These are phyloP conservation scores for Trachelipus rathkii DNA, from an alignment of 1,140 invertebrate genomes.

Conservation along the genomic window DNA sequence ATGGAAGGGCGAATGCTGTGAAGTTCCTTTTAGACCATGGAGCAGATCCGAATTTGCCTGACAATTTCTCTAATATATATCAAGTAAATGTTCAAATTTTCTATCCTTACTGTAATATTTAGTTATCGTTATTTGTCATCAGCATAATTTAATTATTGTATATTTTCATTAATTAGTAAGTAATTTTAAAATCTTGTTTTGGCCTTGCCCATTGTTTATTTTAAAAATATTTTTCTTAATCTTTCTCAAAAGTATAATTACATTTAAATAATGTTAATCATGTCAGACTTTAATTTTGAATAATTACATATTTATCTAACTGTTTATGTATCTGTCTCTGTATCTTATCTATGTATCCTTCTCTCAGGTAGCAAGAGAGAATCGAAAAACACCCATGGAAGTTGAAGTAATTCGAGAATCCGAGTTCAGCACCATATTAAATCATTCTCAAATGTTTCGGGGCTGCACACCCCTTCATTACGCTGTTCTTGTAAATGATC, in stretches of 20 bases:
- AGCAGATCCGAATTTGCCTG: slow-evolving; percentile 71
- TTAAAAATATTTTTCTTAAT: no score
- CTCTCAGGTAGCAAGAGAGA: slow-evolving; percentile 37
- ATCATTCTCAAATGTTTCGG: slow-evolving; percentile 68
- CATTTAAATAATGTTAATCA: slow-evolving; percentile 61
- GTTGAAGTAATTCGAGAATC: slow-evolving; percentile 67
- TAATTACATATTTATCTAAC: neutral
- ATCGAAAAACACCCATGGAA: slow-evolving; percentile 48
- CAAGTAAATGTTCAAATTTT: slow-evolving; percentile 53
- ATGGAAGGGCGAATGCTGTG: slow-evolving; percentile 63
- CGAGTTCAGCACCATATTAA: slow-evolving; percentile 72
- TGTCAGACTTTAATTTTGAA: slow-evolving; percentile 51
- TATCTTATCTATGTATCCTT: no score
- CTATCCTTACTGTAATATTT: no score
- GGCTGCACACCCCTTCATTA: slow-evolving; percentile 89
- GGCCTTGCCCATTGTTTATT: no score
- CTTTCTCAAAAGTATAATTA: no score
- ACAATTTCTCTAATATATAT: slow-evolving; percentile 71
- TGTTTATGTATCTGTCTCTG: no score
- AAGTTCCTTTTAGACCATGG: slow-evolving; percentile 66
- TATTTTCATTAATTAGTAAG: no score
- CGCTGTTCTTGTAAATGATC: slow-evolving; percentile 71
- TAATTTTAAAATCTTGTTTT: no score
- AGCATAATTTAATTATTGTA: no score
- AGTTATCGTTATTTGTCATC: no score